Percentiles rank a stretch among this genome's conserved stretches.
These are phyloP conservation scores for Nycticorax nycticorax DNA, from an alignment of 2,113 vertebrate genomes.

Conservation along the genomic window DNA sequence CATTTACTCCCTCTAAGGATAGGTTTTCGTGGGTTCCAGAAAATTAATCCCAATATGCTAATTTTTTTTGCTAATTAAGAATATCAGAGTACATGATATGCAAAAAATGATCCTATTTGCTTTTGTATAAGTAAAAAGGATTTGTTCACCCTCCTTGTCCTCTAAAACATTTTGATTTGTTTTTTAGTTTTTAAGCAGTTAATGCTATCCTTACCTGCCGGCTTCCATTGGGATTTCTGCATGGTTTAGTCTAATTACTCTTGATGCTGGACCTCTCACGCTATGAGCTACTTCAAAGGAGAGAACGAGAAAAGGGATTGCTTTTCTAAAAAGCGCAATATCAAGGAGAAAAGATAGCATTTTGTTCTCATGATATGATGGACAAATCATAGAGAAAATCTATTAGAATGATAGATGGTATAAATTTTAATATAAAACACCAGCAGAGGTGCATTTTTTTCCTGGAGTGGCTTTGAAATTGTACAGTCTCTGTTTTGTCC, in stretches of 20 bases:
- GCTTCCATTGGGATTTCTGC: slow-evolving; percentile 71
- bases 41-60: slow-evolving; percentile 7
- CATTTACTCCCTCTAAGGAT: not conserved
- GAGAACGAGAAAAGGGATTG: slow-evolving; percentile 39
- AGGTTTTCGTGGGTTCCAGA: not conserved
- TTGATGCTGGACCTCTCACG: slow-evolving; percentile 56
- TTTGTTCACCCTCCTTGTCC: slow-evolving; percentile 34
- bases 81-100: not conserved
- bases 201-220: slow-evolving; percentile 61
- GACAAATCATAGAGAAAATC: slow-evolving; percentile 70
- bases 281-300: slow-evolving; percentile 70
- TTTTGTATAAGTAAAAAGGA: slow-evolving; percentile 26
- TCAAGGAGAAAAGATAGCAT: slow-evolving; percentile 70
- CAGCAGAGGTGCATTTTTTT: slow-evolving; percentile 33
- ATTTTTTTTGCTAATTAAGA: slow-evolving; percentile 18
- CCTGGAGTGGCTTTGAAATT: slow-evolving; percentile 65
- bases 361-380: slow-evolving; percentile 67
- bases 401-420: slow-evolving; percentile 67
- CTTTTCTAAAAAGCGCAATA: slow-evolving; percentile 36
- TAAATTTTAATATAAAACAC: slow-evolving; percentile 71
- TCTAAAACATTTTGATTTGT: slow-evolving; percentile 51
- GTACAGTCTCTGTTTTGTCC: slow-evolving; percentile 37
- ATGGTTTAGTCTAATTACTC: slow-evolving; percentile 72
- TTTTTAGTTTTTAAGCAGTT: slow-evolving; percentile 63
- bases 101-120: slow-evolving; percentile 10